These are phyloP conservation scores for Ptychobarbus kaznakovi DNA, from an alignment of 2,797 vertebrate genomes.

Conservation along the genomic window DNA sequence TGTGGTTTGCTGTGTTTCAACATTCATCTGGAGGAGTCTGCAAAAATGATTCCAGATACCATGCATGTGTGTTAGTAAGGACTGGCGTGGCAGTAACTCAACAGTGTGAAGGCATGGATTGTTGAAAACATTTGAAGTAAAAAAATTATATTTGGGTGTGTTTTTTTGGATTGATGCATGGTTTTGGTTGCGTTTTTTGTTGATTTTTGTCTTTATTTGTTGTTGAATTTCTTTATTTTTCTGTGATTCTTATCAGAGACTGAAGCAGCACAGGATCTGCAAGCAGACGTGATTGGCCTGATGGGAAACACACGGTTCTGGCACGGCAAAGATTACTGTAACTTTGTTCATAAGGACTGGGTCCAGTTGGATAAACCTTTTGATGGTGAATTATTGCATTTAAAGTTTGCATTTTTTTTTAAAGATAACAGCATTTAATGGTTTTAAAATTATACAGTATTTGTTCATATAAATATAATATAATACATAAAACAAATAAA, in stretches of 20 bases:
- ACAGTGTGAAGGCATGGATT: neutral
- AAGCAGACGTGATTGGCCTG: constrained; percentile 84
- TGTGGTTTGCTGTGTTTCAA: constrained; percentile 64
- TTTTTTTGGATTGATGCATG: neutral
- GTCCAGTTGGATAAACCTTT: constrained; percentile 97
- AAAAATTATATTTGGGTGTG: neutral
- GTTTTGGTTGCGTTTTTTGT: neutral
- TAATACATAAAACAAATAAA: neutral
- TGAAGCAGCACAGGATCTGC: constrained; percentile 77
- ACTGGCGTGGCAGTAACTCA: neutral
- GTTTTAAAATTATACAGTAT: neutral
- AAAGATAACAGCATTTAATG: neutral
- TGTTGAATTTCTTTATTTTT: neutral
- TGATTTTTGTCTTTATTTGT: neutral
- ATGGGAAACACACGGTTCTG: constrained; percentile 94
- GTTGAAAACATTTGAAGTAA: neutral
- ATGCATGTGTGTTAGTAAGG: constrained; percentile 19
- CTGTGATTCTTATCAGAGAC: constrained; percentile 70
- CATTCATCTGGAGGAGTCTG: neutral
- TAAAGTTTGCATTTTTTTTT: neutral
- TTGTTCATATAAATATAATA: neutral
- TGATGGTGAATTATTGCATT: constrained; percentile 79
- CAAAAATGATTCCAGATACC: neutral
- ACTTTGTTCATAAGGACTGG: constrained; percentile 98
- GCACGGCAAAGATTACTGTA: constrained; percentile 98